Evolutionary conservation across 2,797 vertebrate species (phyloP), one percentile per base, ranked within the genome.

Genomic region (Rhynchonycteris naso): DNA sequence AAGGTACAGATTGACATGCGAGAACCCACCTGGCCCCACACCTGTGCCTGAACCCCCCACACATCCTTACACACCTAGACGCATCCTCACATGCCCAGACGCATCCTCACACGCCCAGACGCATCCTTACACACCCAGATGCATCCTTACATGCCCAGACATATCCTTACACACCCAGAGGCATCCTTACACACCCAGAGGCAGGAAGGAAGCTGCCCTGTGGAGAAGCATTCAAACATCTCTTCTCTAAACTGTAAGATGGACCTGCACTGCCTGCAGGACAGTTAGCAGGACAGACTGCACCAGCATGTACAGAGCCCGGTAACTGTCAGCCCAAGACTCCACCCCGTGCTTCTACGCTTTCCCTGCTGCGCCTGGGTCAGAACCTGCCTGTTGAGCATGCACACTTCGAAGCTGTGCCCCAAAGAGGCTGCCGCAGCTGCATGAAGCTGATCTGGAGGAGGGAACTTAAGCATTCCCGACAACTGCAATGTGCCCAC

Each of bases 401-500:
- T 56, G 59, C 69, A n/a, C 54, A 50, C 19, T 54, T 26, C 2
- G 14, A 61, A 30, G 19, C 33, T 54, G 33, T 52, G 79, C 12
- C 30, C 65, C 58, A 50, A 10, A 59, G 91, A 68, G 50, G 65
- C 38, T 33, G 47, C 71, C 1, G 14, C 3, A 16, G 63, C n/a
- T 21, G 1, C 28, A 7, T 61, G 28, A 43, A 24, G 61, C 1
- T 1, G 30, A 33, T 43, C 9, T 4, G 30, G 52, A 52, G 83
- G 72, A 59, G 65, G n/a, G 59, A 2, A 30, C 12, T 13, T 21
- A 38, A n/a, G 18, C 24, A 6, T 52, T 38, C 13, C 2, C 61
- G 24, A 11, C 1, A 33, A 24, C 21, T 2, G 12, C 1, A 5
- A 59, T 0, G 9, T 58, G 33, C 43, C 1, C 72, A 19, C 0